Evolutionary conservation across 1,140 invertebrate genomes (phyloP), one percentile per base, ranked within the genome.

Genomic region (Schlechtendalia chinensis): DNA sequence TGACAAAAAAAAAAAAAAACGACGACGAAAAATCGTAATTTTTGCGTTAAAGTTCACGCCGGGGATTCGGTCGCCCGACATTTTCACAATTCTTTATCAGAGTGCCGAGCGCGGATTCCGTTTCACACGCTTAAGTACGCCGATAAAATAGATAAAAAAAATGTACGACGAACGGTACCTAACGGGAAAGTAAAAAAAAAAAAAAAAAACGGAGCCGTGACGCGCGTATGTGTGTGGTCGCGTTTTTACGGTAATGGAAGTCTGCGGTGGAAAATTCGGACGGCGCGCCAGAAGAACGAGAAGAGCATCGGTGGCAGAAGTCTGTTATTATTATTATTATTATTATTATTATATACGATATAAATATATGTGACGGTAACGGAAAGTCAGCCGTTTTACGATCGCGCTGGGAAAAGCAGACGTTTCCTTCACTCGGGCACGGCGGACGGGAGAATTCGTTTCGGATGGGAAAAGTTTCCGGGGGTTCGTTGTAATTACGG

Each of bases 401-500:
- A 79, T 61, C 75, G 75, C 39, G 39, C 22, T 45, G 75, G 75
- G 75, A 79, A 79, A 79, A 79, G 75, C 58, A 61, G 75, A 61
- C 58, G 75, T 79, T 63, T 79, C 39, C 75, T 79, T 59, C 17
- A 72, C 69, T 54, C n/a, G 29, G 22, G 39, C 39, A 58, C 47
- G 14, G n/a, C 58, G 54, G 22, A 12, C 24, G 39, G 59, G 58
- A 12, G 75, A 14, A 79, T 79, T 79, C 72, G 56, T 79, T 79
- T 79, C 17, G 58, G 75, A 79, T 79, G 58, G 56, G 75, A 79
- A 79, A 79, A 79, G 75, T 79, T 79, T 79, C 22, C 75, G 56
- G 54, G 54, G 53, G 32, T 27, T 39, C 58, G 75, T 79, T 63
- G 75, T 61, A 79, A 79, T 79, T 63, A 79, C 22, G 50, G 56